Evolutionary conservation across 2,888 invertebrate genomes (phyloP).

Genomic region (Cosmorhoe ocellata): DNA sequence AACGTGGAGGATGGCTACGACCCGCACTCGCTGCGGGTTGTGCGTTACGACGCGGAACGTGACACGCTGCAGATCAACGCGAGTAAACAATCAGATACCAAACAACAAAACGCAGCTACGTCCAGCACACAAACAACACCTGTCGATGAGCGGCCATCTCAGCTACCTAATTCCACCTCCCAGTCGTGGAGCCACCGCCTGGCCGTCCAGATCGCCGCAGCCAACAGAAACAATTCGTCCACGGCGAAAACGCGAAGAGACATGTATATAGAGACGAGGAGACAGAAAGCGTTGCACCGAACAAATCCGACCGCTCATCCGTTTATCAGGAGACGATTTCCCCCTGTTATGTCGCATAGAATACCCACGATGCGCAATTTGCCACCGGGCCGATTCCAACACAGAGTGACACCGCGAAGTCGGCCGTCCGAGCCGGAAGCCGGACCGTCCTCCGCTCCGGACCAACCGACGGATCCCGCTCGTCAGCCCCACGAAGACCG

Average conservation of each 20-base stretch:
- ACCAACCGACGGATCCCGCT: constrained; percentile 48
- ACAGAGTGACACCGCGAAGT: constrained; percentile 36
- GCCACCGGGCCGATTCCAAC: constrained; percentile 47
- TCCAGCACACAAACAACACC: constrained; percentile 19
- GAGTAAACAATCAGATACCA: background rate
- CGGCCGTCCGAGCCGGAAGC: constrained; percentile 38
- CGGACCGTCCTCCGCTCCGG: constrained; percentile 54
- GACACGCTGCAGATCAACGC: background rate
- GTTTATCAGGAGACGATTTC: constrained; percentile 58
- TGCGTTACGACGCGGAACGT: constrained; percentile 1
- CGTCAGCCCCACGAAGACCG: constrained; percentile 50
- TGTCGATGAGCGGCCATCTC: constrained; percentile 34
- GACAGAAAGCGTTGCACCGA: constrained; percentile 68
- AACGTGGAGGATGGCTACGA: constrained; percentile 70
- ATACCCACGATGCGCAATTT: constrained; percentile 64
- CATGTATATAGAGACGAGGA: constrained; percentile 63
- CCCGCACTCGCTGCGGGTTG: constrained; percentile 39
- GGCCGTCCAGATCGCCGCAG: constrained; percentile 74
- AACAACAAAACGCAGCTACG: constrained; percentile 26
- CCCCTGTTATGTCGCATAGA: constrained; percentile 63
- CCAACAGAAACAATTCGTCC: constrained; percentile 69
- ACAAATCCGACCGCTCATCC: constrained; percentile 71
- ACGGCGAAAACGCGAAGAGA: constrained; percentile 69
- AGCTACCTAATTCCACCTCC: constrained; percentile 35
- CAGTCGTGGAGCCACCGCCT: constrained; percentile 71